Evolutionary conservation across 2,113 vertebrate species (phyloP).

Genomic region (Polypterus bichir): DNA sequence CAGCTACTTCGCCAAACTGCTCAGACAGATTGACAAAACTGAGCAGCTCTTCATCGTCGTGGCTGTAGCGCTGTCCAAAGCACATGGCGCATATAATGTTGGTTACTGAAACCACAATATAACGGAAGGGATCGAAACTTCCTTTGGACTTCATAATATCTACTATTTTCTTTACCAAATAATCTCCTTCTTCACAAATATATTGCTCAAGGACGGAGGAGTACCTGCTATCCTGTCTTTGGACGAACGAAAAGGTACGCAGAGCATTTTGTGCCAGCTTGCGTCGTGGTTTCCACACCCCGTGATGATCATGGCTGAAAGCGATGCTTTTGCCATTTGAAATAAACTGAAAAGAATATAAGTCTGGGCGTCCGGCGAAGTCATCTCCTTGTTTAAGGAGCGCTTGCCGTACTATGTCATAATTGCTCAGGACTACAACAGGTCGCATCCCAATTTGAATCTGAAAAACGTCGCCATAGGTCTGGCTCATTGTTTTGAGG

Average conservation of each 20-base stretch:
- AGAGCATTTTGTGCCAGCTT: constrained; percentile 57
- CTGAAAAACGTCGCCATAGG: constrained; percentile 65
- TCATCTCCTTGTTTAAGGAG: constrained; percentile 71
- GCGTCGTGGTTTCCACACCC: constrained; percentile 49
- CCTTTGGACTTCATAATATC: constrained; percentile 41
- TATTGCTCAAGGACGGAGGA: constrained; percentile 57
- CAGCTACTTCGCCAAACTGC: constrained; percentile 46
- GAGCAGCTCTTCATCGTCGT: constrained; percentile 61
- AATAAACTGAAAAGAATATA: constrained; percentile 51
- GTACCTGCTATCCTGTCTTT: constrained; percentile 31
- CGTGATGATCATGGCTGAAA: constrained; percentile 48
- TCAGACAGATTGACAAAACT: constrained; percentile 46
- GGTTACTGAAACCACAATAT: constrained; percentile 67
- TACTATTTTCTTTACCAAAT: constrained; percentile 44
- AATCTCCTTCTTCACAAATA: constrained; percentile 52
- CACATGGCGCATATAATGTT: constrained; percentile 81
- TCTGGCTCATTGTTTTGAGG: constrained; percentile 57
- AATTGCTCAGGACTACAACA: constrained; percentile 69
- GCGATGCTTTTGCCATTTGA: constrained; percentile 49
- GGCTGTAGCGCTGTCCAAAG: constrained; percentile 61
- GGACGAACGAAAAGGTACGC: constrained; percentile 43
- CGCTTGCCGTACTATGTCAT: constrained; percentile 62
- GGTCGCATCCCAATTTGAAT: constrained; percentile 68
- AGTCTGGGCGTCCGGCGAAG: constrained; percentile 68
- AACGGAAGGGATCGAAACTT: constrained; percentile 59